Conservation (phyloP, 1,140 invertebrate species). For the Drosophila navojoa region DNA sequence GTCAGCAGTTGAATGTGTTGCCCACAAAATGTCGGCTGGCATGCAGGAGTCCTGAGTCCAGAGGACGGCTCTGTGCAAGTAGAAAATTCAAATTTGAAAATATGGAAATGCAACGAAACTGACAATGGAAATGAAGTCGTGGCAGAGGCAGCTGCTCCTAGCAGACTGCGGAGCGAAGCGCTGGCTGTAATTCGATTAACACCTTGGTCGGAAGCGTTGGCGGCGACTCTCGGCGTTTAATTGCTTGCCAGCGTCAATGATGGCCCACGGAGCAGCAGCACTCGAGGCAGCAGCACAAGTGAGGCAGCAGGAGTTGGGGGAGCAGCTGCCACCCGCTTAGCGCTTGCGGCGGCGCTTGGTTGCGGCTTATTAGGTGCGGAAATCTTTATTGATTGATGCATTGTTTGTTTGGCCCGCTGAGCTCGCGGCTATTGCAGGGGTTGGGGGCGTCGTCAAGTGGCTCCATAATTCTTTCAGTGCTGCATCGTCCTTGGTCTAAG, state of each 20-base stretch:
- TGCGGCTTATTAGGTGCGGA: slow-evolving; percentile 80
- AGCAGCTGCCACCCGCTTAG: background rate
- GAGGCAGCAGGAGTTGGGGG: background rate
- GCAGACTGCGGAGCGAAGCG: background rate
- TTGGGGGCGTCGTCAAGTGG: slow-evolving; percentile 25
- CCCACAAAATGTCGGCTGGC: slow-evolving; percentile 31
- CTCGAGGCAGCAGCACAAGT: background rate
- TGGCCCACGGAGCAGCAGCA: slow-evolving; percentile 24
- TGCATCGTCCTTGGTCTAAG: slow-evolving; percentile 53
- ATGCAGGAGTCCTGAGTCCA: no score
- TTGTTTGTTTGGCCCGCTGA: slow-evolving; percentile 79
- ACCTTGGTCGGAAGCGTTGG: slow-evolving; percentile 55
- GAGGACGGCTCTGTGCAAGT: slow-evolving; percentile 44
- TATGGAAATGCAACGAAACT: slow-evolving; percentile 64
- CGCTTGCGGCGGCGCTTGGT: slow-evolving; percentile 33
- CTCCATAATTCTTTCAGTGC: slow-evolving; percentile 72
- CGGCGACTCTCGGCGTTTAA: slow-evolving; percentile 71
- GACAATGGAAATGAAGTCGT: slow-evolving; percentile 25
- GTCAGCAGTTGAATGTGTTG: background rate
- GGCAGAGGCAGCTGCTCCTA: slow-evolving; percentile 39
- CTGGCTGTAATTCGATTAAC: slow-evolving; percentile 77
- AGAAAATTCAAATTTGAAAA: slow-evolving; percentile 82
- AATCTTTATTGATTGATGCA: slow-evolving; percentile 82
- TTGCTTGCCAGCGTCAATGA: slow-evolving; percentile 71
- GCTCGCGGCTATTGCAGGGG: slow-evolving; percentile 9